Conservation (phyloP, 2,113 vertebrate genomes). For the Bothrops jararaca region DNA sequence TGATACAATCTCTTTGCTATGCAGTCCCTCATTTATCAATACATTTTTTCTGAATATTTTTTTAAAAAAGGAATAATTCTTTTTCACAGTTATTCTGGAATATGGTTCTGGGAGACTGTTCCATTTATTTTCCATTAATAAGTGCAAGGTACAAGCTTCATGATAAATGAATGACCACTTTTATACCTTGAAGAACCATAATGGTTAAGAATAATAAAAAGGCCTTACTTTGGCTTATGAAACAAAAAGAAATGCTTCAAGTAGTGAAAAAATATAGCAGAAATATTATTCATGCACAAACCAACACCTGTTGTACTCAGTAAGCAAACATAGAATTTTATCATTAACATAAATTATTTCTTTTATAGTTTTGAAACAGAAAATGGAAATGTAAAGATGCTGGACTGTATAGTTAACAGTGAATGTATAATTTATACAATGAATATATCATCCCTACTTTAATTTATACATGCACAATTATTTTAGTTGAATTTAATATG, state of each 20-base stretch:
- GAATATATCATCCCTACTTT: not conserved
- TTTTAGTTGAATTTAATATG: not conserved
- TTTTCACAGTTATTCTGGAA: slow-evolving; percentile 13
- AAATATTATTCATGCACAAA: not conserved
- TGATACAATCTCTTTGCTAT: not conserved
- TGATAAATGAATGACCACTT: not conserved
- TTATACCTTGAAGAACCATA: not conserved
- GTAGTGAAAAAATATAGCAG: not conserved
- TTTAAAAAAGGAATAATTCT: not conserved
- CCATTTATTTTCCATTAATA: not conserved
- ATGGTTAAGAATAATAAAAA: not conserved
- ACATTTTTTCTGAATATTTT: not conserved
- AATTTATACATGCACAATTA: not conserved
- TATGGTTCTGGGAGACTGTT: not conserved
- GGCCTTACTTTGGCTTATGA: not conserved
- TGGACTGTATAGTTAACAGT: not conserved
- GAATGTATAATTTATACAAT: not conserved
- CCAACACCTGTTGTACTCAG: not conserved
- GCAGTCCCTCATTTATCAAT: not conserved
- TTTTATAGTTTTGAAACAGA: not conserved
- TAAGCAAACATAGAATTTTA: not conserved
- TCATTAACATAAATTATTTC: not conserved
- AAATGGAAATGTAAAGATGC: not conserved
- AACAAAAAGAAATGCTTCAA: not conserved
- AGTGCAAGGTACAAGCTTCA: not conserved